phyloP scores from a whole-genome alignment of 2,888 invertebrate genomes.

The Eilema griseolum region DNA sequence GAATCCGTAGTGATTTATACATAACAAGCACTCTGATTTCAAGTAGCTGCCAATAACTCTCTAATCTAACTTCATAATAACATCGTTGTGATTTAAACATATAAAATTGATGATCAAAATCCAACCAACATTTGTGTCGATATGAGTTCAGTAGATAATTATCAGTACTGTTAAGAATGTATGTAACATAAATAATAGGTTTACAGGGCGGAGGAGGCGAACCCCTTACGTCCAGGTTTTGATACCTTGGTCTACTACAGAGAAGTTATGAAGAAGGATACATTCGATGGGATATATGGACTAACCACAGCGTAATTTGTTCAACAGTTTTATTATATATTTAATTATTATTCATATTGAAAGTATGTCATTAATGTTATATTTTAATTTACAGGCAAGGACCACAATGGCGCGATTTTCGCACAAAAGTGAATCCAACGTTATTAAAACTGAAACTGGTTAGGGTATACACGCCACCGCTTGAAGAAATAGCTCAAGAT shows the following conservation, averaged over 20 bases:
- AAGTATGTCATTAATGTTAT: background rate
- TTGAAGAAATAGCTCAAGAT: constrained; percentile 82
- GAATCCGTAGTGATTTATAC: background rate
- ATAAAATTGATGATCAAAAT: background rate
- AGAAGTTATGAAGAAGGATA: constrained; percentile 24
- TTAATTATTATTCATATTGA: background rate
- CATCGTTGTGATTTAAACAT: background rate
- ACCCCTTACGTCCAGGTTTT: constrained; percentile 23
- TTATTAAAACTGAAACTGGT: constrained; percentile 88
- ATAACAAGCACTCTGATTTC: background rate
- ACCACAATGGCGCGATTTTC: constrained; percentile 89
- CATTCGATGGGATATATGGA: constrained; percentile 20
- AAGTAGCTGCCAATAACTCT: background rate
- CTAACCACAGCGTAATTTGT: constrained; percentile 22
- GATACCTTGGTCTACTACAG: constrained; percentile 18
- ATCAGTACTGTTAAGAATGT: background rate
- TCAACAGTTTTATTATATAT: constrained; percentile 68
- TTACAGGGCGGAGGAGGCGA: constrained; percentile 20
- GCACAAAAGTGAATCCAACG: constrained; percentile 89
- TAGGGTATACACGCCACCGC: constrained; percentile 80
- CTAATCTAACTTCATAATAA: background rate
- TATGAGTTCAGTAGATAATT: no score
- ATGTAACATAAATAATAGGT: constrained; percentile 12
- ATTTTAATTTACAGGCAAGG: constrained; percentile 81
- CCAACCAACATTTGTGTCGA: no score